phyloP scores from a whole-genome alignment of 1,140 invertebrate species.

The Manduca sexta region DNA sequence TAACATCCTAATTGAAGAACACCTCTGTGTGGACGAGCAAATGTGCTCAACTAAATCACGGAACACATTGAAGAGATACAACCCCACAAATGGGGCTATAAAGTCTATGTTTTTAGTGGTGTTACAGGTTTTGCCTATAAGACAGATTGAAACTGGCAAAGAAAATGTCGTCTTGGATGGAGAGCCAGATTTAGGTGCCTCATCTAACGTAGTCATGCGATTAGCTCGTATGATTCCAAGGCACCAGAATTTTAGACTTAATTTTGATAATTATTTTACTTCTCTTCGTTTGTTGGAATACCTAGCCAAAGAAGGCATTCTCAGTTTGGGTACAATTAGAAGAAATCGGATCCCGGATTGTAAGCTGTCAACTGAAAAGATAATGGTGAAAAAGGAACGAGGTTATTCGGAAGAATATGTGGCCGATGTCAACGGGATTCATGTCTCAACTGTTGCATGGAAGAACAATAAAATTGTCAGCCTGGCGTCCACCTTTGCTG shows the following conservation, averaged over 20 bases:
- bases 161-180: neutral
- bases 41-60: conserved; percentile 37
- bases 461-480: conserved; percentile 49
- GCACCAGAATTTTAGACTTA: conserved; percentile 31
- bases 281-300: conserved; percentile 26
- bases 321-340: conserved; percentile 17
- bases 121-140: conserved; percentile 49
- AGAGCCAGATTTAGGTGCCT: conserved; percentile 28
- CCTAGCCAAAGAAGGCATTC: conserved; percentile 29
- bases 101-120: conserved; percentile 52
- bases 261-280: conserved; percentile 49
- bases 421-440: conserved; percentile 8
- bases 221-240: conserved; percentile 19
- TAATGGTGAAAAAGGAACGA: conserved; percentile 14
- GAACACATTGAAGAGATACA: conserved; percentile 28
- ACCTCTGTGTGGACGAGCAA: conserved; percentile 33
- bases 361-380: conserved; percentile 15
- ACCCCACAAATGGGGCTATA: conserved; percentile 25
- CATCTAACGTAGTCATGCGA: conserved; percentile 24
- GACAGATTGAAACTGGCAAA: conserved; percentile 41
- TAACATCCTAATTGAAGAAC: conserved; percentile 20
- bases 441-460: conserved; percentile 28
- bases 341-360: conserved; percentile 23
- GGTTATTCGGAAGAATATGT: conserved; percentile 18
- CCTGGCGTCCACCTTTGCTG: conserved; percentile 37